phyloP scores from a whole-genome alignment of 2,888 invertebrate species.

The Electrophaes corylata region DNA sequence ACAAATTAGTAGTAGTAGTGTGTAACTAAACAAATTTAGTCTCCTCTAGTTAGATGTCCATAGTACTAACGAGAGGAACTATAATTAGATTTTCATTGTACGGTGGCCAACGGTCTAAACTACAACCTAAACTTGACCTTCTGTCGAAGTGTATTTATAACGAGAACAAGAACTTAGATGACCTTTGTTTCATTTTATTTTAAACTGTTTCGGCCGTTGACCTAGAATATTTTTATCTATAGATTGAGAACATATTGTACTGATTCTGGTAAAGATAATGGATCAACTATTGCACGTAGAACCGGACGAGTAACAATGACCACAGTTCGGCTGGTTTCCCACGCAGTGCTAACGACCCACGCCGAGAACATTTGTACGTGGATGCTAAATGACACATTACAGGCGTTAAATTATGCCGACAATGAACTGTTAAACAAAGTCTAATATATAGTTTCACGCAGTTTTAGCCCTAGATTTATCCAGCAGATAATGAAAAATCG shows the following conservation, averaged over 20 bases:
- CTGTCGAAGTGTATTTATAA: not conserved
- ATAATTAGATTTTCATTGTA: too few species aligned
- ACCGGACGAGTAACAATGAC: slow-evolving; percentile 39
- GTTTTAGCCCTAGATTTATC: not conserved
- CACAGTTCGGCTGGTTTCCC: slow-evolving; percentile 71
- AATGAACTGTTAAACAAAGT: slow-evolving; percentile 34
- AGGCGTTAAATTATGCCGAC: slow-evolving; percentile 44
- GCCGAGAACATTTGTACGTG: slow-evolving; percentile 56
- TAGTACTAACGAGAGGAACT: too few species aligned
- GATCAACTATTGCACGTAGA: slow-evolving; percentile 19
- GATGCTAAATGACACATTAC: slow-evolving; percentile 55
- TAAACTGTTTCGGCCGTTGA: not conserved
- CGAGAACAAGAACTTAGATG: not conserved
- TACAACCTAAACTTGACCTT: not conserved
- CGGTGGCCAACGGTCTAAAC: not conserved
- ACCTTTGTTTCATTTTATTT: not conserved
- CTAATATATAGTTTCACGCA: not conserved
- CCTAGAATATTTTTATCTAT: not conserved
- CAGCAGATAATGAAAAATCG: not conserved
- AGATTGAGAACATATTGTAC: not conserved
- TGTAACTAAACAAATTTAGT: too few species aligned
- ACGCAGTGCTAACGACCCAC: slow-evolving; percentile 66
- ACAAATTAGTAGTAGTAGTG: too few species aligned
- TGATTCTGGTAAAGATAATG: slow-evolving; percentile 2
- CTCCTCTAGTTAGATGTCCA: too few species aligned